phyloP scores from a whole-genome alignment of 2,797 vertebrate species.

The Limosa lapponica region DNA sequence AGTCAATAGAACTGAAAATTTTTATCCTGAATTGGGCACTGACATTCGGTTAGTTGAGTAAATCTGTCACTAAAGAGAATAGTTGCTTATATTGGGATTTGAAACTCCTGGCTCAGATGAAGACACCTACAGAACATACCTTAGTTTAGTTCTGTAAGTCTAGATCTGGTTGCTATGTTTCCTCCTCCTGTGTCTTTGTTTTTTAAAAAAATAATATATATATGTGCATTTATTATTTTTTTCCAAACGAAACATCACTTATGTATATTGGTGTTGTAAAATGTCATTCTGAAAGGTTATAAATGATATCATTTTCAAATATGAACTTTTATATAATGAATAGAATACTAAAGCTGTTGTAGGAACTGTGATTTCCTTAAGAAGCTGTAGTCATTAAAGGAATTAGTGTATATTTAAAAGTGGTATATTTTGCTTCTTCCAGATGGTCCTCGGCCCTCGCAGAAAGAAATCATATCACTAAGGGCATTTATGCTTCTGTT shows the following conservation, averaged over 20 bases:
- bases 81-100: neutral
- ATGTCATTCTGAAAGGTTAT: neutral
- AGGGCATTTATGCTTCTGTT: conserved; percentile 99
- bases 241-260: neutral
- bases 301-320: neutral
- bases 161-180: neutral
- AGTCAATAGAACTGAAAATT: neutral
- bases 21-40: neutral
- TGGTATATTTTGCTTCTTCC: conserved; percentile 63
- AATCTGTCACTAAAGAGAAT: neutral
- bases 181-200: neutral
- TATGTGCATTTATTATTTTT: neutral
- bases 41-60: neutral
- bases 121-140: neutral
- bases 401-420: conserved; percentile 1
- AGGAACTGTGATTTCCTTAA: neutral
- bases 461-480: conserved; percentile 98
- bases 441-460: conserved; percentile 96
- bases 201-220: neutral
- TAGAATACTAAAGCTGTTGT: neutral
- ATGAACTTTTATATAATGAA: neutral
- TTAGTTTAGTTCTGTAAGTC: neutral
- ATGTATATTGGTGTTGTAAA: neutral
- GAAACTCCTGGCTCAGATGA: neutral
- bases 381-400: neutral